A percentile compares a stretch with the other conserved stretches of the same genome.
These are phyloP conservation scores for Ischnura elegans DNA, from an alignment of 2,888 invertebrate genomes.

Conservation along the genomic window DNA sequence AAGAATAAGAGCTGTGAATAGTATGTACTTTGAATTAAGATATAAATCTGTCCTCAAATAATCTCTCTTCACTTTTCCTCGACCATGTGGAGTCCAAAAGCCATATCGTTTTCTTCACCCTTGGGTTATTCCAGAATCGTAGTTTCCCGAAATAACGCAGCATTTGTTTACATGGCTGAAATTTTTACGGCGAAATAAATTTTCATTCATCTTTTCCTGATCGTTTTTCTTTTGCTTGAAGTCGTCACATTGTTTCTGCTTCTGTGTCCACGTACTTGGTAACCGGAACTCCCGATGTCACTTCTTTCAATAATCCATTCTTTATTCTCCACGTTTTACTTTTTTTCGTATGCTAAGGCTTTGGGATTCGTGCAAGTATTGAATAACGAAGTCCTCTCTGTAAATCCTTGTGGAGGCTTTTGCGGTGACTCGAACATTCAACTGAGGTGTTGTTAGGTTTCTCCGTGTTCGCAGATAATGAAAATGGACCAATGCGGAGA, in stretches of 20 bases:
- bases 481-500: too few species aligned
- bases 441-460: too few species aligned
- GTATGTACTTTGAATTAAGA: too few species aligned
- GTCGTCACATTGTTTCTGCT: background rate
- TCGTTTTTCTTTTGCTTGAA: background rate
- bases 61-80: too few species aligned
- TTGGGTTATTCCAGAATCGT: background rate
- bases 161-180: background rate
- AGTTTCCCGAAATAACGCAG: background rate
- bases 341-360: background rate
- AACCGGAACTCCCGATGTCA: background rate
- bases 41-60: too few species aligned
- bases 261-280: background rate
- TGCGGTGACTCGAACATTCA: too few species aligned
- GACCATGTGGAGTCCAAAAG: background rate
- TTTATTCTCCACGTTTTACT: background rate
- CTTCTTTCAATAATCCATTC: background rate
- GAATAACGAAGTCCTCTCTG: background rate
- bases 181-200: background rate
- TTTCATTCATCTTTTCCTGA: background rate
- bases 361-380: background rate
- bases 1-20: too few species aligned
- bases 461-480: too few species aligned
- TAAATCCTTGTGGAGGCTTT: too few species aligned
- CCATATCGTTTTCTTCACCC: background rate